A percentile compares a stretch with the other conserved stretches of the same genome.
Conservation (phyloP, 2,888 invertebrate species). For the Dolichopus griseipennis region DNA sequence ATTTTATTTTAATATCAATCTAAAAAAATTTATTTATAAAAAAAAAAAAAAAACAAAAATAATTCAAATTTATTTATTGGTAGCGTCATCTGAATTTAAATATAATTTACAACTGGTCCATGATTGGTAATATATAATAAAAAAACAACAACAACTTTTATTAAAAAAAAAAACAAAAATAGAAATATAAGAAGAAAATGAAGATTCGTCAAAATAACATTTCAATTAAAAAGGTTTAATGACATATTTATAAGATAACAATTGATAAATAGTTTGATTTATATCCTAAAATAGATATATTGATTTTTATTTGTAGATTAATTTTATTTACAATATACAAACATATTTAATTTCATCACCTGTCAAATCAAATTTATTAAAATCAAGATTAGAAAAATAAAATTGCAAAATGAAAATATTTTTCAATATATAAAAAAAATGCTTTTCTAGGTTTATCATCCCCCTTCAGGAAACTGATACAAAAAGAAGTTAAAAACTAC, state of each 20-base stretch:
- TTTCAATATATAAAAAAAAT: too few species aligned
- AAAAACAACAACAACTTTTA: background rate
- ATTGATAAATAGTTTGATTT: background rate
- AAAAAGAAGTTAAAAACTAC: too few species aligned
- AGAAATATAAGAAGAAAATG: too few species aligned
- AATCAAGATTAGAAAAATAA: too few species aligned
- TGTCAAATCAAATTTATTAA: too few species aligned
- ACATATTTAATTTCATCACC: too few species aligned
- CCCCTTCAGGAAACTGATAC: too few species aligned
- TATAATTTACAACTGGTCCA: background rate
- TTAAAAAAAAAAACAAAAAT: background rate
- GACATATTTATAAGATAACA: background rate
- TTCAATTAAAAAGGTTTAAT: background rate
- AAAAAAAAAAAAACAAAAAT: background rate
- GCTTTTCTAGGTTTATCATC: too few species aligned
- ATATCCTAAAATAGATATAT: background rate
- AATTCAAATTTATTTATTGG: background rate
- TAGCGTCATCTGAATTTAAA: background rate
- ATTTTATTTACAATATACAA: background rate
- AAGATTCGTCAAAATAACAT: too few species aligned
- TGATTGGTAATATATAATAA: too few species aligned
- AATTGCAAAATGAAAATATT: too few species aligned
- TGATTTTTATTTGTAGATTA: background rate
- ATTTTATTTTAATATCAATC: too few species aligned
- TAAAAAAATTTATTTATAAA: background rate